A percentile compares a stretch with the other conserved stretches of the same genome.
phyloP scores from a whole-genome alignment of 1,140 invertebrate species.

The Chrysopa pallens region DNA sequence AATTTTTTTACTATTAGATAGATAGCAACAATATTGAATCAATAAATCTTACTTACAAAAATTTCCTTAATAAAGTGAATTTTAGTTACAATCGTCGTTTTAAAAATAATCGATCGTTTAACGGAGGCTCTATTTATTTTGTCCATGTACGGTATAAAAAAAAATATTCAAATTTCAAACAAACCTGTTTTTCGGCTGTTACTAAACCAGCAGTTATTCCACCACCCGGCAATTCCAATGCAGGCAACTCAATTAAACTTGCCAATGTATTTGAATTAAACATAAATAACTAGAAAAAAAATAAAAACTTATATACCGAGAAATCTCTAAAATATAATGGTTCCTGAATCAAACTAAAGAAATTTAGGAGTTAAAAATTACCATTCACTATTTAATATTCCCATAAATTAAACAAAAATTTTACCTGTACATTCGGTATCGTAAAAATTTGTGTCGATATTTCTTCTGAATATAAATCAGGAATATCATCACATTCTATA shows the following conservation, averaged over 20 bases:
- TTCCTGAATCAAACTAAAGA: neutral
- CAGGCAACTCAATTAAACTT: conserved; percentile 83
- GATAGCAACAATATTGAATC: no score
- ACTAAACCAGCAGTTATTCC: conserved; percentile 57
- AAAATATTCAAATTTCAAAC: neutral
- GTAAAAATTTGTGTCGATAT: conserved; percentile 61
- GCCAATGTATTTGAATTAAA: conserved; percentile 68
- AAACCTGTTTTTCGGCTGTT: conserved; percentile 38
- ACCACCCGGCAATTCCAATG: conserved; percentile 63
- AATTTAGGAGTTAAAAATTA: neutral
- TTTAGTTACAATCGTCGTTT: no score
- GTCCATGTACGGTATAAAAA: no score
- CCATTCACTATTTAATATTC: neutral
- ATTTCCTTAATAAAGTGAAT: no score
- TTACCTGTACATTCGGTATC: conserved; percentile 64
- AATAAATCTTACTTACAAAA: no score
- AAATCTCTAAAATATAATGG: conserved; percentile 2
- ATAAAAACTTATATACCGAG: neutral
- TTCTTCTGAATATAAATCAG: conserved; percentile 49
- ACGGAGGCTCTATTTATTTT: no score
- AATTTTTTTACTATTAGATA: no score
- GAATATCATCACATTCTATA: conserved; percentile 84
- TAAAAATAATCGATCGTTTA: no score
- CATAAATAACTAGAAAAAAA: conserved; percentile 63
- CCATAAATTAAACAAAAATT: no score